Conservation (phyloP, 2,888 invertebrate species). For the Eremobia ochroleuca region DNA sequence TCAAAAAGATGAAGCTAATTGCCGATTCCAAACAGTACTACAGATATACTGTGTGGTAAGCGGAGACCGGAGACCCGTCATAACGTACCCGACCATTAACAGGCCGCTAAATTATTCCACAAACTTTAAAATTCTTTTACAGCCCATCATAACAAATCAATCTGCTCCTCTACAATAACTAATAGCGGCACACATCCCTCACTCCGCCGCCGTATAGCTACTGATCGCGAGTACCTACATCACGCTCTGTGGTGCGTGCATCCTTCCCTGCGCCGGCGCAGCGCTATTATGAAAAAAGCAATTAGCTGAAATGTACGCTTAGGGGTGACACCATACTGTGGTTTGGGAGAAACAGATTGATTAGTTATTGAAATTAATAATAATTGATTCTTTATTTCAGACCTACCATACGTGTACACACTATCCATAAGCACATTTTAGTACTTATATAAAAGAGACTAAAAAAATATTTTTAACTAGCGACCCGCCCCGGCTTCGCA, state of each 20-base stretch:
- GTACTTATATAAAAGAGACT: too few relatives aligned
- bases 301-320: conserved; percentile 85
- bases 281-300: conserved; percentile 82
- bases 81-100: background rate
- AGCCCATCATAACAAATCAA: conserved; percentile 47
- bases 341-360: background rate
- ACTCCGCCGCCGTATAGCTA: background rate
- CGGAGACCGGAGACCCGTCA: too few relatives aligned
- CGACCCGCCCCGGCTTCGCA: too few relatives aligned
- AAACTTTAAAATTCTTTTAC: background rate
- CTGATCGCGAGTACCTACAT: conserved; percentile 58
- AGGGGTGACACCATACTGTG: conserved; percentile 35
- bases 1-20: background rate
- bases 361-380: background rate
- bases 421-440: too few relatives aligned
- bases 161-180: conserved; percentile 19
- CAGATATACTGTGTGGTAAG: background rate
- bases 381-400: background rate
- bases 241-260: conserved; percentile 65
- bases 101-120: background rate
- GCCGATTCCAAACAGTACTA: background rate
- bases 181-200: conserved; percentile 9
- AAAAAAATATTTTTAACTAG: too few relatives aligned
- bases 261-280: conserved; percentile 65
- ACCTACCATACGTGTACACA: too few relatives aligned